phyloP scores from a whole-genome alignment of 2,888 invertebrate species.

The Andrena fulva region DNA sequence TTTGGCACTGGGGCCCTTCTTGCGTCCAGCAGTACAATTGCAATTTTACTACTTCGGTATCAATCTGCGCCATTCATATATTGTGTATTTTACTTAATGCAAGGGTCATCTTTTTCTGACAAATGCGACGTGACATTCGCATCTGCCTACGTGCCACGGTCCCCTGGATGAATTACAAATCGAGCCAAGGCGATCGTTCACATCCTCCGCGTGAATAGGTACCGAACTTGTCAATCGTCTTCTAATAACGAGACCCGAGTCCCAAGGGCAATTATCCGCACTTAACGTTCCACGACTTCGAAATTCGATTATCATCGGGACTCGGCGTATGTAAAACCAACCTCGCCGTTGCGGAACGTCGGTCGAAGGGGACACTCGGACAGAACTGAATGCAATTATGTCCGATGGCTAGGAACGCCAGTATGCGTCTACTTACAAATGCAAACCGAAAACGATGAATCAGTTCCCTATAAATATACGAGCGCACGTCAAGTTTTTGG shows the following conservation, averaged over 20 bases:
- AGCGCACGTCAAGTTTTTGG: background rate
- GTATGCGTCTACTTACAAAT: slow-evolving; percentile 4
- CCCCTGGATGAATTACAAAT: slow-evolving; percentile 8
- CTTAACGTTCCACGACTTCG: slow-evolving; percentile 8
- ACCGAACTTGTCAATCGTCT: slow-evolving; percentile 20
- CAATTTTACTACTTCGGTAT: too few species aligned
- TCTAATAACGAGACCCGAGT: background rate
- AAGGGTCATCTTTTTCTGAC: too few species aligned
- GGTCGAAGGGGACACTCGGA: background rate
- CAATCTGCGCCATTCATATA: too few species aligned
- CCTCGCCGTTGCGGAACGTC: background rate
- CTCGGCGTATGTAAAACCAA: background rate
- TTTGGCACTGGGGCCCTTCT: too few species aligned
- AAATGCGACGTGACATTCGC: too few species aligned
- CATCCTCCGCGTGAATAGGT: background rate
- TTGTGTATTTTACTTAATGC: too few species aligned
- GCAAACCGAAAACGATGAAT: slow-evolving; percentile 21
- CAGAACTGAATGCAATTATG: background rate
- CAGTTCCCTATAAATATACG: slow-evolving; percentile 31
- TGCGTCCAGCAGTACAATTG: too few species aligned
- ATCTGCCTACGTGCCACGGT: too few species aligned
- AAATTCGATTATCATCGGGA: slow-evolving; percentile 30
- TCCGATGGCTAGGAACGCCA: background rate
- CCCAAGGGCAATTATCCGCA: slow-evolving; percentile 47
- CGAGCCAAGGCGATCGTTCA: slow-evolving; percentile 11